Evolutionary conservation across 2,113 vertebrate species (phyloP).

Genomic region (Amazona guildingii): DNA sequence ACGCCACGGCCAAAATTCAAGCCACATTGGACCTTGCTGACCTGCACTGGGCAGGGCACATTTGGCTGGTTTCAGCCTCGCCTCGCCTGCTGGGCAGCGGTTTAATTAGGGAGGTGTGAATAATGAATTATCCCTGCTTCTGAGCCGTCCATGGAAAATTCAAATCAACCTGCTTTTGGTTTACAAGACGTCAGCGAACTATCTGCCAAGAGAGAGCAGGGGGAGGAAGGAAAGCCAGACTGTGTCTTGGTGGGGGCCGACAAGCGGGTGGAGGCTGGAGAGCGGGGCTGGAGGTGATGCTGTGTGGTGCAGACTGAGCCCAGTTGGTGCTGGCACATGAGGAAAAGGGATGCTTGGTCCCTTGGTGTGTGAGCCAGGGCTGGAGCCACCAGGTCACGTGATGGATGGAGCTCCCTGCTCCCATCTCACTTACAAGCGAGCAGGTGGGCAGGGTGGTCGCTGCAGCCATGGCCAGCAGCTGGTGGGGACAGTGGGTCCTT

Average conservation of each 20-base stretch:
- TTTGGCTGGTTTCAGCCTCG: slow-evolving; percentile 15
- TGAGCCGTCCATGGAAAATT: slow-evolving; percentile 59
- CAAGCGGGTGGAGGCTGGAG: neutral
- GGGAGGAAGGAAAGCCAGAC: neutral
- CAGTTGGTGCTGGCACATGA: rapidly evolving
- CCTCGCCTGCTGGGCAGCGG: slow-evolving; percentile 14
- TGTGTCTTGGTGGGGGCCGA: neutral
- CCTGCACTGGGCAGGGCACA: neutral
- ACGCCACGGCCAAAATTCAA: neutral
- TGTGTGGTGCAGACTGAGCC: neutral
- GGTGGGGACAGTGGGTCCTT: rapidly evolving
- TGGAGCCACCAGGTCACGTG: rapidly evolving
- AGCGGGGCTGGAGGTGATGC: neutral
- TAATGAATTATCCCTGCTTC: slow-evolving; percentile 70
- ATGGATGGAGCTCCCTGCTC: rapidly evolving
- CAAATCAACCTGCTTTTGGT: slow-evolving; percentile 59
- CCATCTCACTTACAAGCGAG: rapidly evolving
- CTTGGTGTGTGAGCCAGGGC: rapidly evolving
- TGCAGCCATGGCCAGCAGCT: neutral
- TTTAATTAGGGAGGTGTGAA: slow-evolving; percentile 70
- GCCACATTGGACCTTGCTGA: slow-evolving; percentile 23
- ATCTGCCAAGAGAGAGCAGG: slow-evolving; percentile 10
- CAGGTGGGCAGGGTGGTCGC: neutral
- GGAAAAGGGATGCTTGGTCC: neutral
- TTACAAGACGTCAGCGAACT: neutral